These are phyloP conservation scores for fruit fly (Drosophila melanogaster) DNA, from an alignment of 1,140 invertebrate species.

Conservation along the genomic window DNA sequence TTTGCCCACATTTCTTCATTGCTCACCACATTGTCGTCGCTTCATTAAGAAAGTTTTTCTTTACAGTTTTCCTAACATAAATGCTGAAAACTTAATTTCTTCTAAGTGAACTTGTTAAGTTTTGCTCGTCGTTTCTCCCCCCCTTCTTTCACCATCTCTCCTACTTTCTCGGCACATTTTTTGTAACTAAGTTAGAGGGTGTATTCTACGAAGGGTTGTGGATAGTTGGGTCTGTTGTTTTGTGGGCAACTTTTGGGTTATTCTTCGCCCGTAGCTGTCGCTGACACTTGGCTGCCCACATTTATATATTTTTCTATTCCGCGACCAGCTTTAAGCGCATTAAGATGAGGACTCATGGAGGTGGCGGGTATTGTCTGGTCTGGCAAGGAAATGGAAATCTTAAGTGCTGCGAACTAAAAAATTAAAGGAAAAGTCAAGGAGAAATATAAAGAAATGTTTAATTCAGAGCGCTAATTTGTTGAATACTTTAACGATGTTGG, in stretches of 20 bases:
- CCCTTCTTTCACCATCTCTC: conserved; percentile 1
- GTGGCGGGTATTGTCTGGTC: conserved; percentile 3
- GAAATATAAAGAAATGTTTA: too few species aligned
- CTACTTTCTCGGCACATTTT: conserved; percentile 45
- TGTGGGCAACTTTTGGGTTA: conserved; percentile 26
- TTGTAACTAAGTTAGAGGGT: conserved; percentile 35
- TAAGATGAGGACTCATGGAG: conserved; percentile 43
- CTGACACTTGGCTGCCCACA: conserved; percentile 61
- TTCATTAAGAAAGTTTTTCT: conserved; percentile 82
- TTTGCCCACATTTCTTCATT: conserved; percentile 56
- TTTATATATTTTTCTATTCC: conserved; percentile 17
- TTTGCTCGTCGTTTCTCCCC: conserved; percentile 35
- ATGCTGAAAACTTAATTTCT: conserved; percentile 81
- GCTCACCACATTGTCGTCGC: conserved; percentile 77
- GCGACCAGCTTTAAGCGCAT: conserved; percentile 59
- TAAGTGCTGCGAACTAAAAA: conserved; percentile 25
- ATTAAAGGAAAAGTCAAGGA: neutral
- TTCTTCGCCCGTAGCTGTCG: conserved; percentile 42
- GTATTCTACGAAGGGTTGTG: conserved; percentile 2
- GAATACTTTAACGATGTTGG: too few species aligned
- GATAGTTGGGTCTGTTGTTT: neutral
- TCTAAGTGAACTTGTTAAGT: conserved; percentile 81
- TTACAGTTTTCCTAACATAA: conserved; percentile 80
- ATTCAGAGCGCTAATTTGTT: too few species aligned
- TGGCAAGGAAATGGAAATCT: conserved; percentile 34